These are phyloP conservation scores for Ligdia adustata DNA, from an alignment of 2,888 invertebrate genomes.

Conservation along the genomic window DNA sequence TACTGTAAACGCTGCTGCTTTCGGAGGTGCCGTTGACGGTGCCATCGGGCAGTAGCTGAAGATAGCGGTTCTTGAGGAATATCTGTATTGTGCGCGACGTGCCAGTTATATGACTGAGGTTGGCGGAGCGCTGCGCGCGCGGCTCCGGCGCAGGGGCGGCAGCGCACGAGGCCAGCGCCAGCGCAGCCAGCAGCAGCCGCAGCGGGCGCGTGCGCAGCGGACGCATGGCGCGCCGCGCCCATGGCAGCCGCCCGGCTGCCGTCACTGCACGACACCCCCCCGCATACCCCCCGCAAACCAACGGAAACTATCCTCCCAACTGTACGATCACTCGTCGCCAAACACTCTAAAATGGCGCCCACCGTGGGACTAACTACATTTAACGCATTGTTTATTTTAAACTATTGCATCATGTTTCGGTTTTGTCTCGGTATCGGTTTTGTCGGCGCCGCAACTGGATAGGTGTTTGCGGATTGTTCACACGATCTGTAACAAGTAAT, in stretches of 20 bases:
- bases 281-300: conserved; percentile 59
- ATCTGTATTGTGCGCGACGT: conserved; percentile 91
- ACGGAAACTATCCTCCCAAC: conserved; percentile 15
- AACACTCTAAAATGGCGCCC: conserved; percentile 35
- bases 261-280: conserved; percentile 72
- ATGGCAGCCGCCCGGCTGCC: conserved; percentile 80
- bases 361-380: conserved; percentile 28
- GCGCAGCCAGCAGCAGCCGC: conserved; percentile 81
- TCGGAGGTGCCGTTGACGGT: conserved; percentile 93
- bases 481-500: conserved; percentile 73
- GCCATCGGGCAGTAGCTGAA: conserved; percentile 93
- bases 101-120: conserved; percentile 92
- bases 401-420: conserved; percentile 49
- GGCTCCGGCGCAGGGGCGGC: conserved; percentile 79
- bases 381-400: conserved; percentile 33
- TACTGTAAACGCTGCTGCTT: conserved; percentile 92
- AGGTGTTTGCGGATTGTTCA: conserved; percentile 56
- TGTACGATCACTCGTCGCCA: conserved; percentile 32
- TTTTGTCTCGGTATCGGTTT: conserved; percentile 52
- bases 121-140: conserved; percentile 90
- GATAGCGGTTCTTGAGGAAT: conserved; percentile 92
- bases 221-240: conserved; percentile 82
- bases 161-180: conserved; percentile 80
- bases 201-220: conserved; percentile 79
- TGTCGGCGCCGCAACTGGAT: conserved; percentile 56